Percentiles rank a stretch among this genome's conserved stretches.
Evolutionary conservation across 2,888 invertebrate genomes (phyloP).

Genomic region (Pandemis corylana): DNA sequence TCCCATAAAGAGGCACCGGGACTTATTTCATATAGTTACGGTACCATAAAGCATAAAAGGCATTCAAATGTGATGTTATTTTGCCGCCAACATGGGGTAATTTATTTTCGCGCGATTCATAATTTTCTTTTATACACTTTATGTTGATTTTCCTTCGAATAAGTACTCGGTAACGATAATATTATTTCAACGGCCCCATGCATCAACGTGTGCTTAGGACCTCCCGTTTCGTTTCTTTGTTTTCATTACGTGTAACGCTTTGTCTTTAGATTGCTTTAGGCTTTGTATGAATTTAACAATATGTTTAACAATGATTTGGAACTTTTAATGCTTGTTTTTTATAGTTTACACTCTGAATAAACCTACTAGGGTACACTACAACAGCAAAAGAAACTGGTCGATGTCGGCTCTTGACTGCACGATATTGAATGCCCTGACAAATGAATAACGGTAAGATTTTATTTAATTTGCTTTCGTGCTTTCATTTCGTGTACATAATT

Average conservation of each 20-base stretch:
- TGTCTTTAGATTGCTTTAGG: constrained; percentile 49
- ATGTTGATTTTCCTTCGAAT: constrained; percentile 84
- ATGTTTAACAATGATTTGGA: constrained; percentile 47
- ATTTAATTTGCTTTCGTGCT: no score
- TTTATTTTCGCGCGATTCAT: constrained; percentile 84
- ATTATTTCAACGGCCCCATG: constrained; percentile 83
- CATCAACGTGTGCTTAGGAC: constrained; percentile 67
- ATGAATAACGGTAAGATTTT: no score
- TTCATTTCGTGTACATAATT: no score
- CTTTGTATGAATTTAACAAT: constrained; percentile 35
- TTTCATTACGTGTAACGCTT: constrained; percentile 63
- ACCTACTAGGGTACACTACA: no score
- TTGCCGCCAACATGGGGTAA: constrained; percentile 84
- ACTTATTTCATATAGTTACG: constrained; percentile 83
- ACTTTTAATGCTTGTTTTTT: constrained; percentile 1
- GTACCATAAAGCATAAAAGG: constrained; percentile 84
- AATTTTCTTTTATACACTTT: constrained; percentile 86
- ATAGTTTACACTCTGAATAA: background rate
- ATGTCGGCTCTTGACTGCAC: no score
- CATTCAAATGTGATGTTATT: constrained; percentile 86
- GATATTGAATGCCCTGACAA: no score
- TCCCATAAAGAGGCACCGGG: constrained; percentile 78
- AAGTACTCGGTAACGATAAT: constrained; percentile 83
- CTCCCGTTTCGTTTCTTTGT: constrained; percentile 74
- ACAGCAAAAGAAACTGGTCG: no score